Evolutionary conservation across 2,113 vertebrate species (phyloP), one percentile per base, ranked within the genome.

Genomic region (Gallinago undulata): DNA sequence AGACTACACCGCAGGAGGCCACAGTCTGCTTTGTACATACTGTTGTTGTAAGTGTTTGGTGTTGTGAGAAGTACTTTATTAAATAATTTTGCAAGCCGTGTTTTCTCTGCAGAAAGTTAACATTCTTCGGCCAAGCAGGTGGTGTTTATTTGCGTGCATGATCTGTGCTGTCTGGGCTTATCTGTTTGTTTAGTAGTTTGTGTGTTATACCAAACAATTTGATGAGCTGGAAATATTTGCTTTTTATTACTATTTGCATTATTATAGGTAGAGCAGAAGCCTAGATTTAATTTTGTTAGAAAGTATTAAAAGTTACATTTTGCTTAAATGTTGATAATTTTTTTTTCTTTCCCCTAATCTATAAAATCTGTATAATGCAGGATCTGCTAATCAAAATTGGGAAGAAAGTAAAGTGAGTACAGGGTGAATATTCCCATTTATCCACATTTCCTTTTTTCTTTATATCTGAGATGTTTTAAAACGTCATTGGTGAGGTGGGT

Each of bases 11-110:
- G 8, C 3, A 27, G 93, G 27, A 72, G 23, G 17, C 90, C 76
- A 15, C 94, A 2, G 15, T 87, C 94, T 13, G 1, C 39, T 24
- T 39, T 77, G 2, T 81, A 74, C 87, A 0, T 94, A 7, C 77
- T 87, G 14, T 12, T 95, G 47, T 70, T 87, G 90, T 97, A 13
- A 97, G 96, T 95, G 89, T 55, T 70, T 0, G 11, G 6, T 5
- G 0, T 3, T 1, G 37, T 3, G 25, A 27, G 19, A 19, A 60
- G 37, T 21, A 23, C 37, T 45, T 64, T 25, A 2, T 17, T 47
- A 4, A 9, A 19, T 13, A 14, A 7, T 6, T 55, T 63, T 9
- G 37, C 43, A 8, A 50, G 72, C n/a, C 5, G 0, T 1, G 10
- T 39, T 53, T 11, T 43, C 76, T 47, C 55, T 19, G 57, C 31